phyloP scores from a whole-genome alignment of 1,140 invertebrate species.

The Aplysia californica region DNA sequence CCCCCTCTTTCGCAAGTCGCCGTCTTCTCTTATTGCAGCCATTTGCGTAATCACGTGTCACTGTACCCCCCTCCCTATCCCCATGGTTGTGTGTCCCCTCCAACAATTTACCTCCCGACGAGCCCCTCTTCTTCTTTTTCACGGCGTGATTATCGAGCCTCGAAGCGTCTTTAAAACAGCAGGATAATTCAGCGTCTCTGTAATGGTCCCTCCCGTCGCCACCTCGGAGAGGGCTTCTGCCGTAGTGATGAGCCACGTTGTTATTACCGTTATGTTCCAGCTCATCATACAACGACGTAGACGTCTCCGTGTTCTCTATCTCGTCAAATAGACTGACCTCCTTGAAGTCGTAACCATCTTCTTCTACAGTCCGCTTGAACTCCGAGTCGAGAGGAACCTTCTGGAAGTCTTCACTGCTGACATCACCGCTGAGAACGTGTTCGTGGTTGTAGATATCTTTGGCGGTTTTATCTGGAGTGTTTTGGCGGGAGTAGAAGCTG shows the following conservation, averaged over 20 bases:
- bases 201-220: too few relatives aligned
- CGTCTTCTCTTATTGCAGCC: too few relatives aligned
- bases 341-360: conserved; percentile 13
- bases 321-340: not conserved
- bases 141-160: not conserved
- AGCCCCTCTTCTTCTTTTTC: too few relatives aligned
- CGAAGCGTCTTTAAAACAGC: not conserved
- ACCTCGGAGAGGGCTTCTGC: too few relatives aligned
- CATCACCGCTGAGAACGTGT: conserved; percentile 4
- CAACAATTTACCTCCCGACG: too few relatives aligned
- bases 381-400: not conserved
- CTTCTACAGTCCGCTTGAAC: conserved; percentile 11
- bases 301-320: too few relatives aligned
- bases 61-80: too few relatives aligned
- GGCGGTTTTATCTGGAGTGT: conserved; percentile 20
- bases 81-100: too few relatives aligned
- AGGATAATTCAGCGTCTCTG: not conserved
- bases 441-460: conserved; percentile 37
- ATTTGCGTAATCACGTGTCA: too few relatives aligned
- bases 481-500: conserved; percentile 23
- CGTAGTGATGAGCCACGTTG: too few relatives aligned
- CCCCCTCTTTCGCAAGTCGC: not conserved
- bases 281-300: too few relatives aligned
- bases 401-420: not conserved
- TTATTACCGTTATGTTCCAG: too few relatives aligned